Evolutionary conservation across 2,888 invertebrate genomes (phyloP).

Genomic region (Perizoma affinitatum): DNA sequence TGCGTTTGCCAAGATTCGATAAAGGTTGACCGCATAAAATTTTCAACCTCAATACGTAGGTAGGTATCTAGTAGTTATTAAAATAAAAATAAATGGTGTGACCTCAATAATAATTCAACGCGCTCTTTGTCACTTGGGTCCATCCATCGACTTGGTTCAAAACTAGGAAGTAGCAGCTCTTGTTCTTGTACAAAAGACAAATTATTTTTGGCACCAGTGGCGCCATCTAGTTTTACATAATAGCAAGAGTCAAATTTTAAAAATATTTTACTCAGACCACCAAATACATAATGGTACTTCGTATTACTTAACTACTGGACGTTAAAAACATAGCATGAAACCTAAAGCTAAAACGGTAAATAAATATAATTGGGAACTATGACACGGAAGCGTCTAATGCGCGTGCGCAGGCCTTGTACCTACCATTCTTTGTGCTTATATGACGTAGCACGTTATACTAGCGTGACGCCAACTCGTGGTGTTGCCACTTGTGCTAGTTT

Average conservation of each 20-base stretch:
- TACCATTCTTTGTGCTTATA: constrained; percentile 57
- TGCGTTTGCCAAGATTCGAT: constrained; percentile 49
- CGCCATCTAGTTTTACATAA: no score
- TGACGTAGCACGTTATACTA: constrained; percentile 70
- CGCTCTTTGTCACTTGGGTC: no score
- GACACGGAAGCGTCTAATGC: constrained; percentile 61
- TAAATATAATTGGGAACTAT: constrained; percentile 35
- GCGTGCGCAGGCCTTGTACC: constrained; percentile 55
- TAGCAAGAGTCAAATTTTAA: no score
- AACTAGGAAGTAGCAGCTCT: no score
- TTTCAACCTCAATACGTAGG: not conserved
- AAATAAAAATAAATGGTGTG: no score
- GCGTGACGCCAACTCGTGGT: constrained; percentile 56
- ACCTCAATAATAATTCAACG: no score
- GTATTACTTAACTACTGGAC: no score
- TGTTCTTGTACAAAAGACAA: no score
- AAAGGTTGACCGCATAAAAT: constrained; percentile 33
- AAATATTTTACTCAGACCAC: no score
- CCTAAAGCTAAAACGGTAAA: constrained; percentile 13
- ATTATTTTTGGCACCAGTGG: no score
- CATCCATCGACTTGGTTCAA: no score
- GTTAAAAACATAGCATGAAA: not conserved
- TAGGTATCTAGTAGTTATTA: not conserved
- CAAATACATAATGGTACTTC: no score
- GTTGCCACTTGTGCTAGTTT: constrained; percentile 31